Evolutionary conservation across 2,113 vertebrate genomes (phyloP).

Genomic region (Leptocoma aspasia): DNA sequence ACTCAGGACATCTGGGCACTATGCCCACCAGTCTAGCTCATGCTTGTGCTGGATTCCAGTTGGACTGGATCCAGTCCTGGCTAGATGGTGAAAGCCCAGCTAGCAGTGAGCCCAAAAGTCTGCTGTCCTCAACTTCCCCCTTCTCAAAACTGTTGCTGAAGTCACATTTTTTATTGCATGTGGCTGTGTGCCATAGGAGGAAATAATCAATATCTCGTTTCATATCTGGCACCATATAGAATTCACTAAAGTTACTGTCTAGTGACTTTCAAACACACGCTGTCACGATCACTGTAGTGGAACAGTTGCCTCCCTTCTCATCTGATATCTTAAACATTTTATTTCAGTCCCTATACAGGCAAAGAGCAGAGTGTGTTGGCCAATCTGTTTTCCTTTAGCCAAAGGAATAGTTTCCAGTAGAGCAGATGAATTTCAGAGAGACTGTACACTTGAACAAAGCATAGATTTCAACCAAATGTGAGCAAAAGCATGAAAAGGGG

Average conservation of each 20-base stretch:
- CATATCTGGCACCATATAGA: neutral
- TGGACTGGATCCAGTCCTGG: neutral
- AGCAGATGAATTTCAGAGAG: neutral
- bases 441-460: neutral
- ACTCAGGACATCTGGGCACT: neutral
- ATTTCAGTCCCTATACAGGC: neutral
- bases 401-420: neutral
- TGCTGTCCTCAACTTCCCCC: neutral
- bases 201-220: neutral
- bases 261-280: neutral
- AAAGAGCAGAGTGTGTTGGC: neutral
- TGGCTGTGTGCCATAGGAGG: neutral
- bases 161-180: fast-evolving
- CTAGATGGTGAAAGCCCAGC: neutral
- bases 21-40: neutral
- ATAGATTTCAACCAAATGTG: neutral
- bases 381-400: neutral
- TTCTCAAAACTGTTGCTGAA: neutral
- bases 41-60: neutral
- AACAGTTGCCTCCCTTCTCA: neutral
- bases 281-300: neutral
- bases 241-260: neutral
- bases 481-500: neutral
- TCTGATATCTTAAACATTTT: neutral
- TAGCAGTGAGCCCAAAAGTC: neutral